Conservation (phyloP, 2,888 invertebrate species). For the Tanytarsus gracilentus region DNA sequence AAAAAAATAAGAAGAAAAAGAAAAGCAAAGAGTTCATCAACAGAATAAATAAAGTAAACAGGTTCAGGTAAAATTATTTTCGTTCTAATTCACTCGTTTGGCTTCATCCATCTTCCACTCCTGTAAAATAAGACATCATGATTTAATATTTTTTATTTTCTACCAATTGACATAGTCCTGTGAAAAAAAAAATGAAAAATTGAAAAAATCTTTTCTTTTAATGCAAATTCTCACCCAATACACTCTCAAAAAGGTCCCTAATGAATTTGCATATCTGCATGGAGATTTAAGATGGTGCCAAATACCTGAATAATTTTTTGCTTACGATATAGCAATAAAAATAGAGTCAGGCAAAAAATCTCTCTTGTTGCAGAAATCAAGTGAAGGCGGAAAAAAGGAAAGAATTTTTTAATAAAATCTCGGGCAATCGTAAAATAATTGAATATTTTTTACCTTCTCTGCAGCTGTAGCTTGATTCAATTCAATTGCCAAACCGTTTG, state of each 20-base stretch:
- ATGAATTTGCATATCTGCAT: conserved; percentile 26
- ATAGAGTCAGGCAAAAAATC: neutral
- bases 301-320: conserved; percentile 6
- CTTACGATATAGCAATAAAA: conserved; percentile 6
- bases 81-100: neutral
- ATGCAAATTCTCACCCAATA: neutral
- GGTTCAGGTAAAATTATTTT: conserved; percentile 14
- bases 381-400: neutral
- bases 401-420: conserved; percentile 20
- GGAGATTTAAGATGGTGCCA: conserved; percentile 27
- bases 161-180: conserved; percentile 24
- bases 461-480: neutral
- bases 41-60: conserved; percentile 24
- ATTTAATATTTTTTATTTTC: conserved; percentile 1
- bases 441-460: conserved; percentile 1
- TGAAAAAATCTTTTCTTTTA: neutral
- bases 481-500: no score
- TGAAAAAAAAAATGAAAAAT: conserved; percentile 7
- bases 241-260: conserved; percentile 2
- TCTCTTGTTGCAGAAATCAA: neutral
- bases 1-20: no score
- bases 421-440: conserved; percentile 27
- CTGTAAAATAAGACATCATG: no score
- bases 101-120: neutral
- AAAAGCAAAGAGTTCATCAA: conserved; percentile 26